These are phyloP conservation scores for Cynodonichthys magdalenae DNA, from an alignment of 2,797 vertebrate genomes.

Conservation along the genomic window DNA sequence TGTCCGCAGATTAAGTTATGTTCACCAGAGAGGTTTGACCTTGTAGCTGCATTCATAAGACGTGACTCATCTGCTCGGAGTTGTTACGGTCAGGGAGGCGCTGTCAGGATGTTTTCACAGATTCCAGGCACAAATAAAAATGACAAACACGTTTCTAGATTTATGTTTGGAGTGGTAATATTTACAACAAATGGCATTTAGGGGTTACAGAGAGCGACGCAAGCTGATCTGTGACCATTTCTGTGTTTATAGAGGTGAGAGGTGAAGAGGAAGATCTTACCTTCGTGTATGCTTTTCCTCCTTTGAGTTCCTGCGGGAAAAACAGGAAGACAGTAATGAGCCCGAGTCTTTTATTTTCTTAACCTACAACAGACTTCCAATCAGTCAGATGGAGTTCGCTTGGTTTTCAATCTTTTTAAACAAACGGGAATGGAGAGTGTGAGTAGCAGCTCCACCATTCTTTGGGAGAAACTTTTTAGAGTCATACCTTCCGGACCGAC, in stretches of 20 bases:
- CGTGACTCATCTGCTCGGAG: constrained; percentile 31
- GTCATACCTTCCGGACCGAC: constrained; percentile 93
- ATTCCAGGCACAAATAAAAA: constrained; percentile 6
- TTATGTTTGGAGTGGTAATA: constrained; percentile 39
- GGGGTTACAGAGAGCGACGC: constrained; percentile 10
- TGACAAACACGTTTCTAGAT: constrained; percentile 7
- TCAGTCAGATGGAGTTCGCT: no score
- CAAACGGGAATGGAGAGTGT: background rate
- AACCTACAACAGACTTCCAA: constrained; percentile 39
- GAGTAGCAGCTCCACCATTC: background rate
- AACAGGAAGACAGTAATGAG: constrained; percentile 76
- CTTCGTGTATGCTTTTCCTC: constrained; percentile 95
- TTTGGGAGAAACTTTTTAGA: background rate
- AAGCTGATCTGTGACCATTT: constrained; percentile 10
- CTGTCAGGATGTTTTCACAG: constrained; percentile 52
- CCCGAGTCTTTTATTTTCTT: constrained; percentile 24
- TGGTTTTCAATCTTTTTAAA: background rate
- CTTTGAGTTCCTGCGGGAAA: constrained; percentile 93
- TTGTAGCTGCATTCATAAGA: background rate
- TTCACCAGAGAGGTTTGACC: constrained; percentile 6
- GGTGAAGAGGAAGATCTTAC: constrained; percentile 79
- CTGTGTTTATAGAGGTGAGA: constrained; percentile 20
- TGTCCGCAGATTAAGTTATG: constrained; percentile 24
- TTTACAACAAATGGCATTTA: constrained; percentile 27
- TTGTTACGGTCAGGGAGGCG: background rate